Percentiles rank a stretch among this genome's conserved stretches.
Conservation (phyloP, 2,888 invertebrate genomes). For the Stictocephala bisonia region DNA sequence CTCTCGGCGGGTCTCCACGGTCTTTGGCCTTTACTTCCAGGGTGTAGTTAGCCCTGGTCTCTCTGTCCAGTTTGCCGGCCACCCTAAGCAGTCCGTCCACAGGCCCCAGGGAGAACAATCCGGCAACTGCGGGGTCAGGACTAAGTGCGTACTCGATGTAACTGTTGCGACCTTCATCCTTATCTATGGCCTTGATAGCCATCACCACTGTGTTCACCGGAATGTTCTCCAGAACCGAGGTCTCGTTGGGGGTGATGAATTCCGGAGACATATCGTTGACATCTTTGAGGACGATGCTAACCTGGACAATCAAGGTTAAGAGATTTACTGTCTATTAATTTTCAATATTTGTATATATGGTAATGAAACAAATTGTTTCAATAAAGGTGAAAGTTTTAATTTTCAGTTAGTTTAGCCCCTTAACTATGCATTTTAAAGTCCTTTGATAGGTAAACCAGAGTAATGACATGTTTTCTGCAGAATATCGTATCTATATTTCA, state of each 20-base stretch:
- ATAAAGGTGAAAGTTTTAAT: no score
- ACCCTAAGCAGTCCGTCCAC: slow-evolving; percentile 90
- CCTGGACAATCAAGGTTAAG: no score
- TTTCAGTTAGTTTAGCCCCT: no score
- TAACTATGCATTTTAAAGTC: no score
- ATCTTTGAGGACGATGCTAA: slow-evolving; percentile 87
- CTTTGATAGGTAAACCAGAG: no score
- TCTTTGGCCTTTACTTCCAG: slow-evolving; percentile 86
- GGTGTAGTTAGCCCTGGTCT: slow-evolving; percentile 79
- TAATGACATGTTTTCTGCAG: no score
- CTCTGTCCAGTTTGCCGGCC: slow-evolving; percentile 87
- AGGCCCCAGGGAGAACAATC: slow-evolving; percentile 82
- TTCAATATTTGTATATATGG: no score
- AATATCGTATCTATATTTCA: no score
- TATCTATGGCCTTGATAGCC: slow-evolving; percentile 89
- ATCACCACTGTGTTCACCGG: slow-evolving; percentile 87
- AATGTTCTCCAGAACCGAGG: slow-evolving; percentile 85
- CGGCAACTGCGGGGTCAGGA: slow-evolving; percentile 63
- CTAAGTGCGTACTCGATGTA: slow-evolving; percentile 86
- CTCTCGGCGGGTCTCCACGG: slow-evolving; percentile 84
- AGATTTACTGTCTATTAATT: no score
- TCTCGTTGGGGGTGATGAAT: slow-evolving; percentile 83
- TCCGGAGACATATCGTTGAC: slow-evolving; percentile 93
- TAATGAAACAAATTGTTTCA: no score
- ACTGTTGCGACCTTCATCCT: slow-evolving; percentile 91